Conservation (phyloP, 2,888 invertebrate genomes). For the Pegoplata infirma region DNA sequence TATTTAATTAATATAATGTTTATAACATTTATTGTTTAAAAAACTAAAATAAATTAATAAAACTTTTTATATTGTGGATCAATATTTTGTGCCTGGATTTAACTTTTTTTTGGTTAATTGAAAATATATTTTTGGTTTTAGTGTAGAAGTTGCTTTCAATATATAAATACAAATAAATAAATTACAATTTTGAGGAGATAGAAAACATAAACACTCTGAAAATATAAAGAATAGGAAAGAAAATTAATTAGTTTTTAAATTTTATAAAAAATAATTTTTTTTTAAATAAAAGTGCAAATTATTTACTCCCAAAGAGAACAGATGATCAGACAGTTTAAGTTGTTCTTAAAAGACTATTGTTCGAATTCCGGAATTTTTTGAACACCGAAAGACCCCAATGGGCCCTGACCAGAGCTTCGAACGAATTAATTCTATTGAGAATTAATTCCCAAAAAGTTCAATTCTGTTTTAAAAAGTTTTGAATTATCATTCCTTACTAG, state of each 20-base stretch:
- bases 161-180: neutral
- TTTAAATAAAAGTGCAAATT: neutral
- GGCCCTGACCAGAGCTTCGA: no score
- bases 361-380: no score
- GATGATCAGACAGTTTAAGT: no score
- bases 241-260: no score
- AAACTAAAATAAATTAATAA: conserved; percentile 45
- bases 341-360: no score
- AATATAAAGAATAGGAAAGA: neutral
- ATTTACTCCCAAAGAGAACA: no score
- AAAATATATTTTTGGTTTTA: neutral
- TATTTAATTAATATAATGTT: no score
- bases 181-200: neutral
- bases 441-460: no score
- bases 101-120: neutral
- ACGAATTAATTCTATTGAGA: no score
- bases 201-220: conserved; percentile 1
- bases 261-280: neutral
- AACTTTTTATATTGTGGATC: neutral
- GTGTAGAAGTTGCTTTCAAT: neutral
- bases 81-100: neutral
- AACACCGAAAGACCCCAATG: no score
- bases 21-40: conserved; percentile 10
- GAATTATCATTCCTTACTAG: no score
- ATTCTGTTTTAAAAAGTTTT: no score